Evolutionary conservation across 1,140 invertebrate species (phyloP), one percentile per base, ranked within the genome.

Genomic region (Kradibia gibbosae): DNA sequence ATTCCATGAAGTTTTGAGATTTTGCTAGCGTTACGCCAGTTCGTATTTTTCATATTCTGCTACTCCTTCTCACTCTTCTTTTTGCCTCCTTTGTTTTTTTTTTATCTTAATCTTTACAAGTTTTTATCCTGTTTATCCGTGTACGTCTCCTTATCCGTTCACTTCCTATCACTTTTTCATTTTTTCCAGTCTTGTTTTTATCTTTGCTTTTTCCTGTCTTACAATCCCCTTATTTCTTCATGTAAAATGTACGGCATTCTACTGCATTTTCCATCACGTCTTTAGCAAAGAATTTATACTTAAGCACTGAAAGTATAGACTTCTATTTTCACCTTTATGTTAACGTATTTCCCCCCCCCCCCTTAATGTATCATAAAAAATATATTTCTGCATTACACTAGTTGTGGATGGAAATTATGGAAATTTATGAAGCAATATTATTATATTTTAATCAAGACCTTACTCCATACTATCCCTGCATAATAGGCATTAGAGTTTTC

Each of bases 241-340:
- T 36, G 45, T 57, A 78, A n/a, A n/a, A 71, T 50, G 31, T 28
- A 50, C 57, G 42, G 57, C 50, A 76, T 82, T 87, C 82, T 77
- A 84, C 84, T 82, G 31, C 73, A 70, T 80, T 76, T 77, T 62
- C 80, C 70, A 83, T 83, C 83, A 62, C 62, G 31, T 48, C n/a
- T 7, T 48, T 5, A 48, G 10, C 11, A 28, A 48, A 31, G 42
- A 72, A 48, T 72, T 31, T 72, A 17, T 72, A 31, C 8, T 4
- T 48, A 48, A 72, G 45, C 31, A 45, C 8, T 22, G 25, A 8
- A 25, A 50, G 70, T 72, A 45, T 48, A 45, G 45, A 13, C 39
- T 48, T 72, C 13, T 45, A 28, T 48, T 28, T 72, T 3, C 10
- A 48, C n/a, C 11, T 28, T 48, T 8, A 10, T 28, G 3, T 48